phyloP scores from a whole-genome alignment of 2,113 vertebrate genomes.

The Himantopus leucocephalus region DNA sequence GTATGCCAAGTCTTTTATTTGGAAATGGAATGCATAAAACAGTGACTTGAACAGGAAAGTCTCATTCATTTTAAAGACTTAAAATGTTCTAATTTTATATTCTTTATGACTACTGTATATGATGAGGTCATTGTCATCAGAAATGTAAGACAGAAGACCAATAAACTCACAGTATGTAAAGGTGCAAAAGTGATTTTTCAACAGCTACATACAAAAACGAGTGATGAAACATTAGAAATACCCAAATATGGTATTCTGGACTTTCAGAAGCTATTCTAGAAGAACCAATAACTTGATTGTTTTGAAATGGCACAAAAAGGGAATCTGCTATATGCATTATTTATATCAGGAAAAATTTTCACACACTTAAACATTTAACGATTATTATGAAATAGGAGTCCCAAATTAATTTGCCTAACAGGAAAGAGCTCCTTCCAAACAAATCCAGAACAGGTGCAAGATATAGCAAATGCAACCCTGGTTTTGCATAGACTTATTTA shows the following conservation, averaged over 20 bases:
- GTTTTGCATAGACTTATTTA: background rate
- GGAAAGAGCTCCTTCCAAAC: background rate
- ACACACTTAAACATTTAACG: background rate
- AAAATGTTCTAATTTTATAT: background rate
- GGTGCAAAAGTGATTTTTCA: background rate
- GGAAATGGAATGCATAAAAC: constrained; percentile 38
- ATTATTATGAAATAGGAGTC: background rate
- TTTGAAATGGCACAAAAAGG: constrained; percentile 18
- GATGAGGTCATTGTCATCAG: background rate
- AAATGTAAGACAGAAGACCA: background rate
- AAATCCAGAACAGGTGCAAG: background rate
- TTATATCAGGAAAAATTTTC: background rate
- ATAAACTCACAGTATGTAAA: background rate
- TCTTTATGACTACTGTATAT: background rate
- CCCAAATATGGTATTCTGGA: background rate
- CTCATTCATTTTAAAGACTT: background rate
- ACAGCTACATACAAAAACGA: background rate
- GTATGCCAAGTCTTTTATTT: constrained; percentile 35
- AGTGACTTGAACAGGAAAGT: constrained; percentile 16
- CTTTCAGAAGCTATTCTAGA: background rate
- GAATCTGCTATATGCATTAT: background rate
- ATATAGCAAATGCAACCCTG: background rate
- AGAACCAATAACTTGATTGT: background rate
- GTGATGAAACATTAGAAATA: background rate
- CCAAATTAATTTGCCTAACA: background rate